Evolutionary conservation across 2,888 invertebrate species (phyloP).

Genomic region (Andrena flavipes): DNA sequence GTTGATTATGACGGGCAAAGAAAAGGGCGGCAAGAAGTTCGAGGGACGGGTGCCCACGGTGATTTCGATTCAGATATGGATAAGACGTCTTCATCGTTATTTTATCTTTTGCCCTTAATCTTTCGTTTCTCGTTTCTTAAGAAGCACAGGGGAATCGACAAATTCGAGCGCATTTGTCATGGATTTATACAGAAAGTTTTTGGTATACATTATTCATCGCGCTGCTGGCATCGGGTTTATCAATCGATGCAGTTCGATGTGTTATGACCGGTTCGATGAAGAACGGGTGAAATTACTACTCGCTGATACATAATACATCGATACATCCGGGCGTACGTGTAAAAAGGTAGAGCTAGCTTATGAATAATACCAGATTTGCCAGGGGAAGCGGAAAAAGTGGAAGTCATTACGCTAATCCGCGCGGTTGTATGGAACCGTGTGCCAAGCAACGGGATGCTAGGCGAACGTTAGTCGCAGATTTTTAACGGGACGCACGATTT

Average conservation of each 20-base stretch:
- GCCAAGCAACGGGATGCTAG: slow-evolving; percentile 14
- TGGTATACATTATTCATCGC: slow-evolving; percentile 54
- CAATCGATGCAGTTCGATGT: slow-evolving; percentile 40
- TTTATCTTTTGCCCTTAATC: slow-evolving; percentile 30
- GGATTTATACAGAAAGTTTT: slow-evolving; percentile 57
- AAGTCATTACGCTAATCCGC: slow-evolving; percentile 39
- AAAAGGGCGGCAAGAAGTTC: slow-evolving; percentile 58
- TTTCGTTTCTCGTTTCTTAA: slow-evolving; percentile 12
- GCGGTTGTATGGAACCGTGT: slow-evolving; percentile 19
- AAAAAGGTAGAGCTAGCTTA: slow-evolving; percentile 12
- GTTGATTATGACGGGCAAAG: slow-evolving; percentile 56
- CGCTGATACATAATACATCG: slow-evolving; percentile 33
- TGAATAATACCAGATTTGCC: slow-evolving; percentile 26
- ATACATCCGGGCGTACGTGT: slow-evolving; percentile 2
- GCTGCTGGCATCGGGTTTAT: slow-evolving; percentile 23
- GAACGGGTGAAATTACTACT: slow-evolving; percentile 46
- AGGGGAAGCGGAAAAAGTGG: slow-evolving; percentile 5
- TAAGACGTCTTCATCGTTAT: slow-evolving; percentile 64
- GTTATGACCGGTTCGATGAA: slow-evolving; percentile 54
- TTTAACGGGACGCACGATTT: slow-evolving; percentile 53
- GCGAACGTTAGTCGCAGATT: slow-evolving; percentile 18
- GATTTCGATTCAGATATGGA: slow-evolving; percentile 59
- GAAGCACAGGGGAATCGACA: slow-evolving; percentile 4
- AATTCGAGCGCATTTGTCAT: slow-evolving; percentile 26
- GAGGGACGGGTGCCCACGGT: slow-evolving; percentile 28